A percentile compares a stretch with the other conserved stretches of the same genome.
These are phyloP conservation scores for Lophura nycthemera DNA, from an alignment of 2,113 vertebrate genomes.

Conservation along the genomic window DNA sequence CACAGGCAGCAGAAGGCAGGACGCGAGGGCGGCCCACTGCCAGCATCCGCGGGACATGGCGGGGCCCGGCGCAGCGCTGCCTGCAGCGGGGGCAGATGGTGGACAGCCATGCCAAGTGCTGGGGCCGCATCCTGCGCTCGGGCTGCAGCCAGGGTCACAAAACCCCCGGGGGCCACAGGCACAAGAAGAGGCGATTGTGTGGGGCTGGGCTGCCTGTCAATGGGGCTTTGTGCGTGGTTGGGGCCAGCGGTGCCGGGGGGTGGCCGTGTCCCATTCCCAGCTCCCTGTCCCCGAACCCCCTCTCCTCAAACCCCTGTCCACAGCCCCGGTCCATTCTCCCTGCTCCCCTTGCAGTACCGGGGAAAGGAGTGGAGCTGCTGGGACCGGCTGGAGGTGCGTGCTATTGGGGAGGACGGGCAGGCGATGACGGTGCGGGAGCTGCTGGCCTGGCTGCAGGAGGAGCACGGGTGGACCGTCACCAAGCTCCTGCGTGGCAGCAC, in stretches of 20 bases:
- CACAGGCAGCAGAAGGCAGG: constrained; percentile 37
- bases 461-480: background rate
- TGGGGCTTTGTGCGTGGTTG: background rate
- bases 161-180: background rate
- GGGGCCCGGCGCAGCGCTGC: background rate
- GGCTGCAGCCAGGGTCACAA: background rate
- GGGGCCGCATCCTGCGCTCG: background rate
- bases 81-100: constrained; percentile 54
- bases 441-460: constrained; percentile 79
- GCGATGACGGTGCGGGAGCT: constrained; percentile 86
- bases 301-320: background rate
- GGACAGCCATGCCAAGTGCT: background rate
- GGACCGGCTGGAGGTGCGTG: constrained; percentile 81
- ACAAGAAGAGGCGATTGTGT: constrained; percentile 58
- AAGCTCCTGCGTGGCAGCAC: constrained; percentile 12
- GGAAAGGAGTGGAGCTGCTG: constrained; percentile 82
- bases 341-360: constrained; percentile 77
- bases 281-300: background rate
- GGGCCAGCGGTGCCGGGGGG: background rate
- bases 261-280: background rate
- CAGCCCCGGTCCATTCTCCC: background rate
- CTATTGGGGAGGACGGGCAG: constrained; percentile 66
- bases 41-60: background rate
- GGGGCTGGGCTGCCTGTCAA: background rate
- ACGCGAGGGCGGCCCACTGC: constrained; percentile 23